phyloP scores from a whole-genome alignment of 1,140 invertebrate genomes.

The Dreissena polymorpha region DNA sequence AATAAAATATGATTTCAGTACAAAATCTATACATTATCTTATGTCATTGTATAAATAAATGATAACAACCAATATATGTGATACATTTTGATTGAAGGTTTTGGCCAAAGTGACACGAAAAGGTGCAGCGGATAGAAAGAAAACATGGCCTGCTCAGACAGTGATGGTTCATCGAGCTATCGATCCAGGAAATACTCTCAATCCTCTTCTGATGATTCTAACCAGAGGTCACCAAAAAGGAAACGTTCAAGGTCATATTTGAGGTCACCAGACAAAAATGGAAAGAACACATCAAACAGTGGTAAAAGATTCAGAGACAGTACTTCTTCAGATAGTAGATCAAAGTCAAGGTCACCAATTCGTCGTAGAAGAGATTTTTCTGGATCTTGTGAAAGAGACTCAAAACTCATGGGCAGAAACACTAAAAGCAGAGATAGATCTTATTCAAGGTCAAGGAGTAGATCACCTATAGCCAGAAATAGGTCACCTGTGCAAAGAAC shows the following conservation, averaged over 20 bases:
- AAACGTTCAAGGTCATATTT: conserved; percentile 29
- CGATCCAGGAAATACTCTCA: not conserved
- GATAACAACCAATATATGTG: no score
- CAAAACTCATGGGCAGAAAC: no score
- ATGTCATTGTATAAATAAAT: no score
- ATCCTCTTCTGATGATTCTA: not conserved
- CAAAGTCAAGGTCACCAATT: not conserved
- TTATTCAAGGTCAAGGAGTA: conserved; percentile 1
- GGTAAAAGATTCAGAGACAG: conserved; percentile 2
- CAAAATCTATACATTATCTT: no score
- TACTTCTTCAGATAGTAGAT: conserved; percentile 35
- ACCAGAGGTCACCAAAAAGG: not conserved
- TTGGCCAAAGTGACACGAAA: no score
- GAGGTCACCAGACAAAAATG: conserved; percentile 24
- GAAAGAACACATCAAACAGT: conserved; percentile 24
- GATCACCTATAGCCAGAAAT: not conserved
- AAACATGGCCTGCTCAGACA: not conserved
- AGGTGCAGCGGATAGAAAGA: no score
- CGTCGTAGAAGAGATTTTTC: not conserved
- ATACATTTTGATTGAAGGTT: no score
- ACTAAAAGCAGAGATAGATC: not conserved
- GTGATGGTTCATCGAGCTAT: not conserved
- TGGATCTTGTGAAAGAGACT: no score
- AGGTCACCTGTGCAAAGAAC: not conserved
- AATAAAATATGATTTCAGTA: no score